These are phyloP conservation scores for Hecatera dysodea DNA, from an alignment of 2,888 invertebrate genomes.

Conservation along the genomic window DNA sequence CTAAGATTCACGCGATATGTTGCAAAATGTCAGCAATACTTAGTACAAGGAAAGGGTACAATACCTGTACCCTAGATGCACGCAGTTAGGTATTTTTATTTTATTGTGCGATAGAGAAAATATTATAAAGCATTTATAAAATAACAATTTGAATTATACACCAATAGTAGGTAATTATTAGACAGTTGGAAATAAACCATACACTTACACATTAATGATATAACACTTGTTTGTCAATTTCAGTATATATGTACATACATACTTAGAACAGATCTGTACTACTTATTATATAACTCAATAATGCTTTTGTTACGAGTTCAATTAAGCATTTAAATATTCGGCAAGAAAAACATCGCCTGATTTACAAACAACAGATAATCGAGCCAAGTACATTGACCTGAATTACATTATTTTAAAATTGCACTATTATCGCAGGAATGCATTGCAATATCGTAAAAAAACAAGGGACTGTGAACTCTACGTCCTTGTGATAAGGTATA, in stretches of 20 bases:
- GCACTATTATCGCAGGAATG: constrained; percentile 54
- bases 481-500: constrained; percentile 63
- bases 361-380: constrained; percentile 26
- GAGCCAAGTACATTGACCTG: constrained; percentile 53
- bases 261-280: not conserved
- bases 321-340: not conserved
- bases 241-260: no score
- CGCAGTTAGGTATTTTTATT: no score
- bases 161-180: not conserved
- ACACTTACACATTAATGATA: not conserved
- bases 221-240: not conserved
- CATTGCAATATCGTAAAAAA: constrained; percentile 51
- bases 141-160: not conserved
- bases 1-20: constrained; percentile 8
- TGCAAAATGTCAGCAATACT: constrained; percentile 1
- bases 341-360: not conserved
- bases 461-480: constrained; percentile 68
- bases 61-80: constrained; percentile 19
- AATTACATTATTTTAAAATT: constrained; percentile 56
- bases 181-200: not conserved
- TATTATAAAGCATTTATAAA: not conserved
- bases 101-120: not conserved
- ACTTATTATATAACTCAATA: not conserved
- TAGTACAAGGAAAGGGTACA: constrained; percentile 18
- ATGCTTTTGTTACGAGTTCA: not conserved